phyloP scores from a whole-genome alignment of 2,888 invertebrate species.

The Harpalus rufipes region DNA sequence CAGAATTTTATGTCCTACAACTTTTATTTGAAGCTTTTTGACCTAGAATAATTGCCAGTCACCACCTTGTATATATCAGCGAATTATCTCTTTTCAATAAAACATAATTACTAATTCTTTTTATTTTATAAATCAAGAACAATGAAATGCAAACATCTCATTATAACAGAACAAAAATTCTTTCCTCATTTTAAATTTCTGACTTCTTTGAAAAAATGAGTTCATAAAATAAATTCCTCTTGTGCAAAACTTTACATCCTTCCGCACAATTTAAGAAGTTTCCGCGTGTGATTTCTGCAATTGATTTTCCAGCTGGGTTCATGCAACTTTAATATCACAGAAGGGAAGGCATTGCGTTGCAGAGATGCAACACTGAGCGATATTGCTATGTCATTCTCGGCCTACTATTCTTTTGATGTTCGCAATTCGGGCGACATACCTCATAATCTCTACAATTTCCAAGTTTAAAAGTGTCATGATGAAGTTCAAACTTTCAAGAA shows the following conservation, averaged over 20 bases:
- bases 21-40: too few relatives aligned
- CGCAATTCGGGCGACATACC: conserved; percentile 39
- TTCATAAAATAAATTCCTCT: conserved; percentile 40
- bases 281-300: conserved; percentile 35
- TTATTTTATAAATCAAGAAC: not conserved
- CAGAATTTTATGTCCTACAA: too few relatives aligned
- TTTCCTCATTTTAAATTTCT: not conserved
- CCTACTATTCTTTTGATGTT: conserved; percentile 49
- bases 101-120: not conserved
- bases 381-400: conserved; percentile 37
- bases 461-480: conserved; percentile 31
- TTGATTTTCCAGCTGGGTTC: conserved; percentile 35
- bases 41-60: too few relatives aligned
- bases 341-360: conserved; percentile 16
- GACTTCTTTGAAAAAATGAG: conserved; percentile 2
- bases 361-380: conserved; percentile 6
- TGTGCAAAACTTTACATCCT: conserved; percentile 28
- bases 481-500: conserved; percentile 19
- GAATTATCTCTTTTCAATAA: too few relatives aligned
- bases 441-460: conserved; percentile 39
- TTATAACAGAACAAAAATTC: conserved; percentile 18
- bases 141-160: conserved; percentile 4
- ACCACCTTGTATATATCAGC: too few relatives aligned
- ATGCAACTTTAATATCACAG: conserved; percentile 39
- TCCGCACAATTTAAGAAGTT: conserved; percentile 46